Conservation (phyloP, 2,888 invertebrate genomes). For the Tanytarsus gracilentus region DNA sequence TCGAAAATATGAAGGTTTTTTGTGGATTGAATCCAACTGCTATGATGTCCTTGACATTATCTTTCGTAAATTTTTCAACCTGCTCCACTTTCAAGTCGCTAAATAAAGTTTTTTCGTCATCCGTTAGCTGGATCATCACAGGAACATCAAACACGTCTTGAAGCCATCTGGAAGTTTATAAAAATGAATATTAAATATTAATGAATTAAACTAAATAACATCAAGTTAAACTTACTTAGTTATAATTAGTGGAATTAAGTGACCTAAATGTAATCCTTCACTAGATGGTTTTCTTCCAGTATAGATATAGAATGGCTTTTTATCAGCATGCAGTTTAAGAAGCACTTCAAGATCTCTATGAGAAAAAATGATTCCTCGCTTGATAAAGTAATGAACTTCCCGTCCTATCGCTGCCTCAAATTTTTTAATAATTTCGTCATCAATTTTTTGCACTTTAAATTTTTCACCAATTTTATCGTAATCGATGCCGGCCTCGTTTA, state of each 20-base stretch:
- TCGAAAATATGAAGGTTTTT: slow-evolving; percentile 95
- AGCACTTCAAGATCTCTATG: slow-evolving; percentile 89
- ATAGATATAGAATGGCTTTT: slow-evolving; percentile 92
- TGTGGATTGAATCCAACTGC: slow-evolving; percentile 88
- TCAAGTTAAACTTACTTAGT: slow-evolving; percentile 61
- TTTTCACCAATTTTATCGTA: slow-evolving; percentile 93
- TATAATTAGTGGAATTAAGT: slow-evolving; percentile 93
- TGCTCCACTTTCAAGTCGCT: slow-evolving; percentile 86
- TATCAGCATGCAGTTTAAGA: slow-evolving; percentile 72
- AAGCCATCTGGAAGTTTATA: slow-evolving; percentile 63
- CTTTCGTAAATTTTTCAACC: slow-evolving; percentile 70
- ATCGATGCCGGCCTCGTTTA: slow-evolving; percentile 74
- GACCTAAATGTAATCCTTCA: slow-evolving; percentile 91
- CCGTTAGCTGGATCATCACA: slow-evolving; percentile 91
- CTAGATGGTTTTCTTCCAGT: slow-evolving; percentile 97
- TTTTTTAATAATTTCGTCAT: slow-evolving; percentile 68
- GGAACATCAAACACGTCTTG: slow-evolving; percentile 96
- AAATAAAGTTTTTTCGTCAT: slow-evolving; percentile 98
- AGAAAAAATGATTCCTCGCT: slow-evolving; percentile 93
- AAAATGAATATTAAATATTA: background rate
- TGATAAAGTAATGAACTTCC: slow-evolving; percentile 78
- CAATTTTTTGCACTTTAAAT: slow-evolving; percentile 91
- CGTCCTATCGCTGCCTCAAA: slow-evolving; percentile 83
- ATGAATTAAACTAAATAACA: background rate
- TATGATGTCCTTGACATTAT: slow-evolving; percentile 96